Base-by-base conservation (phyloP, 2,888 invertebrate genomes). In the Limnephilus auricula region DNA sequence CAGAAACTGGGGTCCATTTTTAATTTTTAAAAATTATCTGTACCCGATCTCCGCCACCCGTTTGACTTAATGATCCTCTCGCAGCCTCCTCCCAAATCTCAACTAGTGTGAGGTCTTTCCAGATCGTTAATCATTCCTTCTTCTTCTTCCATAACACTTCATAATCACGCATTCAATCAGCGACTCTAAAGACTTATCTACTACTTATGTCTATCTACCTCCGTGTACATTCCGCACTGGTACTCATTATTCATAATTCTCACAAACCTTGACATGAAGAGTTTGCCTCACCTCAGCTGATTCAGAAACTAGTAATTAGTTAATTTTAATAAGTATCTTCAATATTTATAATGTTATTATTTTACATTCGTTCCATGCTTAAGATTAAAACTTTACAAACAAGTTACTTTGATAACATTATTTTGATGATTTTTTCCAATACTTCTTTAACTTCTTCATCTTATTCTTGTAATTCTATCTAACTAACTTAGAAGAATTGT, bases 91-190 rank as follows among this genome's bases (percentile, higher is more conserved):
- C 88, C 34, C 88, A 34, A 78, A 79, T 50, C 88, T 78, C 79
- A 34, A 78, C 79, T 32, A 40, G 85, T 88, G 50, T 65, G 88
- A 34, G 88, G 88, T 88, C 88, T 65, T 37, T 30, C 31, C 0
- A n/a, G 86, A 40, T 86, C 86, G 86, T 86, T 86, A 86, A 86
- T 86, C 86, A 86, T 30, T 34, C 50, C 34, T 37, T 30, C 30
- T 31, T 37, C 86, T 85, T 86, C 50, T 40, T 65, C 65, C 83
- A 83, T 83, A 32, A 83, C 25, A 83, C 83, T 25, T 83, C 34
- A 83, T 37, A 65, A 65, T 65, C 65, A 65, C 65, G 65, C 65
- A 65, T 65, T 65, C 65, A 65, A 65, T 65, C 65, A 65, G n/a
- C 65, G 65, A 65, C n/a, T 65, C n/a, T n/a, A 65, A 65, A 65